Evolutionary conservation across 1,140 invertebrate genomes (phyloP).

Genomic region (Drosophila arawakana): DNA sequence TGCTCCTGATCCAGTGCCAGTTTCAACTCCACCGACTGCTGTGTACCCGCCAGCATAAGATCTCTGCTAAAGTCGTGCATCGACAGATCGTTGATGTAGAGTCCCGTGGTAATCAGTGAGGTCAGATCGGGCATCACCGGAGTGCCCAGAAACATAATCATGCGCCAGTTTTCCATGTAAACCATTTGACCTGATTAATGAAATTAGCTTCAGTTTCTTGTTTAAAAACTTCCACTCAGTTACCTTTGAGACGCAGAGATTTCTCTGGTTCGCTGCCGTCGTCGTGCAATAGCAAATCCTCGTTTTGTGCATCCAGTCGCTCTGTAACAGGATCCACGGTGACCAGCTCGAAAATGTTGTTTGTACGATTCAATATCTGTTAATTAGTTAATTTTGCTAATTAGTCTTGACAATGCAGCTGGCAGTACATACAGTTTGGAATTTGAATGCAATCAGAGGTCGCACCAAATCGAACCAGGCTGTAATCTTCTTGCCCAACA

Average conservation of each 20-base stretch:
- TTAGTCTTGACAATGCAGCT: not conserved
- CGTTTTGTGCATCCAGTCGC: constrained; percentile 86
- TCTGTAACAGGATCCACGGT: constrained; percentile 92
- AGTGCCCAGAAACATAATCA: constrained; percentile 98
- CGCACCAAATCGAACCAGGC: constrained; percentile 95
- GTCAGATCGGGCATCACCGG: constrained; percentile 97
- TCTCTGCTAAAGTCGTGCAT: constrained; percentile 99
- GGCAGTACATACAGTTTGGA: constrained; percentile 91
- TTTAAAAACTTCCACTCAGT: too few relatives aligned
- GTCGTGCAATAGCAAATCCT: constrained; percentile 87
- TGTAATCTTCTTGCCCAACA: constrained; percentile 94
- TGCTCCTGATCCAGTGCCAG: constrained; percentile 98
- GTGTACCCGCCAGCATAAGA: constrained; percentile 97
- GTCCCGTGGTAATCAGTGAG: constrained; percentile 92
- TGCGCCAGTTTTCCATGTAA: constrained; percentile 98
- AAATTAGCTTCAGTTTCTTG: too few relatives aligned
- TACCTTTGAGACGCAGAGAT: constrained; percentile 93
- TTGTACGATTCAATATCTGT: constrained; percentile 96
- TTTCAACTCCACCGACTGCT: constrained; percentile 98
- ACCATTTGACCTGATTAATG: constrained; percentile 95
- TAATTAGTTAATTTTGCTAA: not conserved
- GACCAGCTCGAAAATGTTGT: constrained; percentile 98
- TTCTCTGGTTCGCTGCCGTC: constrained; percentile 88
- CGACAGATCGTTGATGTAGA: constrained; percentile 98
- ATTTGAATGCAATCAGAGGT: constrained; percentile 96